Base-by-base conservation (phyloP, 2,888 invertebrate genomes). In the Drosophila cognata region DNA sequence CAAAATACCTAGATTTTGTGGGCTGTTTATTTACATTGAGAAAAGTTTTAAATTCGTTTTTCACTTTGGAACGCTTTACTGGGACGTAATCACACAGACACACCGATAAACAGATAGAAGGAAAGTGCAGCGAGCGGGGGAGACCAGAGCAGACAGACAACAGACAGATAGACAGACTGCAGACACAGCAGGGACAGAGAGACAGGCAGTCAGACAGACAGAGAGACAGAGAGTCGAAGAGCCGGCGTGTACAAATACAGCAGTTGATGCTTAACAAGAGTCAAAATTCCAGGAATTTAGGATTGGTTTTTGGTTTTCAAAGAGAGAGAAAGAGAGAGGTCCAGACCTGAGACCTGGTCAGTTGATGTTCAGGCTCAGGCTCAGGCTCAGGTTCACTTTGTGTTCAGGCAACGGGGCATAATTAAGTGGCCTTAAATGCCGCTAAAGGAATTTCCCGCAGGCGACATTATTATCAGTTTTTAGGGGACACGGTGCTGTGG, bases 251-350 rank as follows among this genome's bases (percentile, higher is more conserved):
- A 85, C 84, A 83, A 85, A 84, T 84, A 84, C 84, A 85, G 81
- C 85, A 84, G 79, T 85, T 85, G 82, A 84, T 86, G 84, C 81
- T 86, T 84, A 86, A 85, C 81, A 79, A 85, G 84, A 85, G 79
- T 76, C 83, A 60, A 79, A 90, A 88, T 91, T 91, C 91, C 86
- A 74, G 87, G 91, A 91, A 91, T 91, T 87, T 88, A 84, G 89
- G 87, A 90, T 89, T 88, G 91, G 84, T 88, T 85, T 81, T 67
- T 46, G 60, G 63, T 56, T 69, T 36, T 50, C 13, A 38, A 46
- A 72, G 48, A 18, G 36, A 50, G 18, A 41, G 56, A 36, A 10
- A 59, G 35, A 52, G 58, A 55, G 13, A n/a, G 33, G 33, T 36
- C 38, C 62, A 65, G 64, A 52, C 63, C 55, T 57, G 71, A 68